Conservation (phyloP, 2,888 invertebrate species). For the Ischnura elegans region DNA sequence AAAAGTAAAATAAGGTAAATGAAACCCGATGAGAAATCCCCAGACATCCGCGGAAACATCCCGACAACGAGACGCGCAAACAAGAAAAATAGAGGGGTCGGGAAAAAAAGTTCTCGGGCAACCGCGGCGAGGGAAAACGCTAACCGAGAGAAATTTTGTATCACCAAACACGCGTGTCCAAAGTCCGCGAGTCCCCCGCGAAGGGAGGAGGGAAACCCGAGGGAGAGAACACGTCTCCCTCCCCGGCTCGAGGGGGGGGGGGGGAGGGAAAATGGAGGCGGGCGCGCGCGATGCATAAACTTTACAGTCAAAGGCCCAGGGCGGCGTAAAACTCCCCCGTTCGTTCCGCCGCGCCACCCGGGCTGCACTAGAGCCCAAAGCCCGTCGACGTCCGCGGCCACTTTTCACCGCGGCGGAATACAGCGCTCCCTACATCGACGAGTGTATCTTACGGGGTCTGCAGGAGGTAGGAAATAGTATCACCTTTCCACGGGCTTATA, state of each 20-base stretch:
- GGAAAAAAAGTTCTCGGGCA: neutral
- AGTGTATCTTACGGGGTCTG: neutral
- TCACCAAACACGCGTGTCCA: neutral
- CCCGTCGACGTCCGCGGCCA: neutral
- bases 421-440: neutral
- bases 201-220: neutral
- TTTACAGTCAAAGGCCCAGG: neutral
- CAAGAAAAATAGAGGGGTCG: neutral
- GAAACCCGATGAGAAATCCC: neutral
- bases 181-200: too few species aligned
- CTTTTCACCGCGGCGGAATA: neutral
- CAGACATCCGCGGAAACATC: neutral
- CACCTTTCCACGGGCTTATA: neutral
- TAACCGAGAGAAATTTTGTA: neutral
- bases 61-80: neutral
- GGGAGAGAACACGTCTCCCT: neutral
- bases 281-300: constrained; percentile 15
- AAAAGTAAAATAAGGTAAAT: too few species aligned
- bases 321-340: neutral
- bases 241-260: neutral
- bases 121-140: neutral
- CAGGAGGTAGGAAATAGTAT: neutral
- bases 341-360: neutral
- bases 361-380: neutral
- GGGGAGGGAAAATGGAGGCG: neutral